Evolutionary conservation across 23 tunicate genomes (phyloP), one percentile per base, ranked within the genome.

Genomic region (Trididemnum miniatum): DNA sequence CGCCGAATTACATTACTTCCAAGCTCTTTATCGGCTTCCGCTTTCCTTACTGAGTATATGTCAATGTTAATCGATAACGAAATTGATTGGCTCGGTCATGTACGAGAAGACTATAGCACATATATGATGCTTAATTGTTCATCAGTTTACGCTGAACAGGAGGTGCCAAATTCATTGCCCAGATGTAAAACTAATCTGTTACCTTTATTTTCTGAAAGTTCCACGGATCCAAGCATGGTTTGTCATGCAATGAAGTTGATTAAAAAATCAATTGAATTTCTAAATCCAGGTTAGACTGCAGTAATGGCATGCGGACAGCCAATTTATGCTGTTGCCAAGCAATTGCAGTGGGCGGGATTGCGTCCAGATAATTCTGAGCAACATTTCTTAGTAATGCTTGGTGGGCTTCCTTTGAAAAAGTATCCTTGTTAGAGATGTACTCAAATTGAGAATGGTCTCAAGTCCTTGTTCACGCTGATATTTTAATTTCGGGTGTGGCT

Each of bases 191-290:
- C 69, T 5, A 22, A 62, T 62, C 75, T 69, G 18, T 34, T 69
- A 34, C 75, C 75, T 69, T 34, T 69, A 32, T 69, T 69, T 34
- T 7, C 75, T 35, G 75, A 69, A 69, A 69, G 38, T 69, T 31
- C 75, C 12, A 31, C 36, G 22, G 20, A 31, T 5, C 12, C 38
- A 32, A 32, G 5, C 20, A 69, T 69, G 75, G 38, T 69, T 4
- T 29, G 31, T 9, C 75, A 69, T 69, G 36, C 39, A 28, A 69
- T 69, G 20, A 32, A 9, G 12, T 29, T 69, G 36, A 32, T 69
- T 3, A 69, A 69, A 32, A 28, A 31, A 29, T 69, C 75, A 31
- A 32, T n/a, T 12, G 37, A 69, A 7, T 31, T 29, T 69, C 31
- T 69, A 32, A 69, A 69, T n/a, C n/a, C 75, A 9, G 75, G 75